phyloP scores from a whole-genome alignment of 2,113 vertebrate genomes.

The Petaurus breviceps region DNA sequence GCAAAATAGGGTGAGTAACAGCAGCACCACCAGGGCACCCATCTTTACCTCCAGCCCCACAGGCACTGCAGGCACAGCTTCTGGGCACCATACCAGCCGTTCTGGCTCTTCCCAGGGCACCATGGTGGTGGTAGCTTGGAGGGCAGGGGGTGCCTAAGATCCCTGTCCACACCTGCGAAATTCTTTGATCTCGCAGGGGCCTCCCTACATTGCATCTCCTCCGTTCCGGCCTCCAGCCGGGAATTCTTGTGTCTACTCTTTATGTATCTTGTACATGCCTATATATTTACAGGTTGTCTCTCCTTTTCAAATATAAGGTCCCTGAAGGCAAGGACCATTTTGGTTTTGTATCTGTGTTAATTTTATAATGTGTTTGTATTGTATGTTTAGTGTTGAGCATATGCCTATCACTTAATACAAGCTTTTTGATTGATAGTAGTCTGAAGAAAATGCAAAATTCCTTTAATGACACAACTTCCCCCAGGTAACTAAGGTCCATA shows the following conservation, averaged over 20 bases:
- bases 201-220: too few species aligned
- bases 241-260: background rate
- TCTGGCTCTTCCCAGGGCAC: too few species aligned
- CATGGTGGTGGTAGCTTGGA: too few species aligned
- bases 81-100: too few species aligned
- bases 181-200: too few species aligned
- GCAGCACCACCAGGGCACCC: too few species aligned
- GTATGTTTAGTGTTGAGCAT: background rate
- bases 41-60: too few species aligned
- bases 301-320: background rate
- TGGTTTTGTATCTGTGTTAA: background rate
- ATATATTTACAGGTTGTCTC: background rate
- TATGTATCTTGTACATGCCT: background rate
- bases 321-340: background rate
- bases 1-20: too few species aligned
- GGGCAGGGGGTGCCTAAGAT: too few species aligned
- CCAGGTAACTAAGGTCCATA: background rate
- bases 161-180: too few species aligned
- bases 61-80: too few species aligned
- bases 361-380: background rate
- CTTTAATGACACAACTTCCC: background rate
- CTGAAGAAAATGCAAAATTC: background rate
- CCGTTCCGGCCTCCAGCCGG: too few species aligned
- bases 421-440: background rate
- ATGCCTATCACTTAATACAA: background rate